Evolutionary conservation across 2,797 vertebrate species (phyloP).

Genomic region (Mormyrops attenuatus): DNA sequence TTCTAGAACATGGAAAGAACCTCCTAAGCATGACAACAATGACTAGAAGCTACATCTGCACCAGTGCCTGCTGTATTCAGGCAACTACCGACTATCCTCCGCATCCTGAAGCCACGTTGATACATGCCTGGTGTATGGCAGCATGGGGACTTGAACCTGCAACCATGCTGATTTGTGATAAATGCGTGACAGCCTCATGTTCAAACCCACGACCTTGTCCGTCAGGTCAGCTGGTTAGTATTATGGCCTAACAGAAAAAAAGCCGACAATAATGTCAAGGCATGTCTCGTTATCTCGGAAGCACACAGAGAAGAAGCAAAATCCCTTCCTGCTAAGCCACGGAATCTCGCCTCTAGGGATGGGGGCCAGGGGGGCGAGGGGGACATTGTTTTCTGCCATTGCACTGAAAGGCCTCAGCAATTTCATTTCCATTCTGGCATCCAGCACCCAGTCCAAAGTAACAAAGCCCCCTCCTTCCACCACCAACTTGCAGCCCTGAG

Average conservation of each 20-base stretch:
- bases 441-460: conserved; percentile 5
- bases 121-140: neutral
- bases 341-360: conserved; percentile 16
- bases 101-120: neutral
- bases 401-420: neutral
- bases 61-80: neutral
- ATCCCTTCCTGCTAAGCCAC: conserved; percentile 53
- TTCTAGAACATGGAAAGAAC: neutral
- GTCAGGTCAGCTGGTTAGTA: neutral
- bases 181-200: neutral
- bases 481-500: neutral
- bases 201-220: conserved; percentile 3
- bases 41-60: neutral
- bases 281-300: conserved; percentile 57
- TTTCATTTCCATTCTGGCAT: conserved; percentile 22
- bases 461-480: neutral
- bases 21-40: neutral
- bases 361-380: neutral
- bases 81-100: neutral
- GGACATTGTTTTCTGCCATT: conserved; percentile 1
- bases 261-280: conserved; percentile 39
- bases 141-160: neutral
- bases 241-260: neutral
- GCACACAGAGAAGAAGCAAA: conserved; percentile 59
- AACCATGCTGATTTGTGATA: neutral